Evolutionary conservation across 2,888 invertebrate species (phyloP), one percentile per base, ranked within the genome.

Genomic region (Busseola fusca): DNA sequence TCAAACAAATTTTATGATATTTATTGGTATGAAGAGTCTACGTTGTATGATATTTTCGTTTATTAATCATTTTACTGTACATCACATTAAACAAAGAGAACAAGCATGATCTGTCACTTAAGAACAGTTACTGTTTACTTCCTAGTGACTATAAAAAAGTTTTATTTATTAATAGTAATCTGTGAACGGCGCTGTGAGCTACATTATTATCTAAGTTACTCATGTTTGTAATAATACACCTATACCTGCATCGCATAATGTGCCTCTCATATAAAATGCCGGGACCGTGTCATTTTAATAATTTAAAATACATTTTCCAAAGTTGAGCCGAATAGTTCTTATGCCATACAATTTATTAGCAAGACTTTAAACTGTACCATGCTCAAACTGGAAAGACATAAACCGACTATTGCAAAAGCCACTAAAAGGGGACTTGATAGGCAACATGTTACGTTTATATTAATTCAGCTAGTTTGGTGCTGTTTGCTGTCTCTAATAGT

Each of bases 321-420:
- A 21, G 6, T 60, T 42, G 16, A 12, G 2, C 25, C 30, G 0
- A 58, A 21, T 10, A 27, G 7, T 40, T 67, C 30, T 37, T 18
- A 25, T 67, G 3, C 5, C 27, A 1, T 27, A 27, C 27, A 37
- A 34, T 14, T 42, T 45, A 1, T 57, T 27, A 34, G 9, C 34
- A 42, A 57, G 27, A 50, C 7, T 68, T 9, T 21, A 37, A 58
- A 52, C 18, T 30, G 50, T 56, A 25, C 27, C 16, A 50, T 25
- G 6, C 48, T 48, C 14, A 74, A 79, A 79, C 74, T 74, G 54
- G 58, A 58, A 50, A 71, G 48, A 62, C 25, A 69, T 58, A 54
- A 64, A 56, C n/a, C 12, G n/a, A 42, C 52, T 42, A 59, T 78
- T 79, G 66, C 80, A 64, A 74, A 77, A 75, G 45, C 21, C 48